A percentile compares a stretch with the other conserved stretches of the same genome.
phyloP scores from a whole-genome alignment of 2,888 invertebrate species.

The Ryuthela nishihirai region DNA sequence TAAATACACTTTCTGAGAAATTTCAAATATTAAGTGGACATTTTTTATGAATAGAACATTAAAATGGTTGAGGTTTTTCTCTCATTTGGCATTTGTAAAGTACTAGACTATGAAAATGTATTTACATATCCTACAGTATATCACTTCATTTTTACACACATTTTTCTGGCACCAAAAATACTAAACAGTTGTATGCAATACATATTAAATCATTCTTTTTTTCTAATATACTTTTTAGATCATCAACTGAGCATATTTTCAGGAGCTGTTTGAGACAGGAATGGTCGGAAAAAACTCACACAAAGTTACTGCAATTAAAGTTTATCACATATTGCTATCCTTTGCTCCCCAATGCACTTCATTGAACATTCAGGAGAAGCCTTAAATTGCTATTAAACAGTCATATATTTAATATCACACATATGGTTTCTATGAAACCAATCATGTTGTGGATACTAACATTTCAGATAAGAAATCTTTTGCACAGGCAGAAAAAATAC shows the following conservation, averaged over 20 bases:
- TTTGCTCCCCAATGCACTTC: conserved; percentile 36
- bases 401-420: conserved; percentile 36
- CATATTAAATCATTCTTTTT: conserved; percentile 27
- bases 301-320: conserved; percentile 22
- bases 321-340: conserved; percentile 38
- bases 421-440: too few species aligned
- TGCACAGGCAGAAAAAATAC: conserved; percentile 36
- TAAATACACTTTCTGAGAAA: too few species aligned
- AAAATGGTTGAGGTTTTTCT: too few species aligned
- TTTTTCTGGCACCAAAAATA: conserved; percentile 34
- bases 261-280: conserved; percentile 28
- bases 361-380: too few species aligned
- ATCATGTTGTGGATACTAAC: conserved; percentile 18
- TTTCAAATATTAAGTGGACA: too few species aligned
- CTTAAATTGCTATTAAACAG: too few species aligned
- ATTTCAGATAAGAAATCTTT: conserved; percentile 11
- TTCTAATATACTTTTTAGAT: conserved; percentile 16
- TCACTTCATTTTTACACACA: conserved; percentile 27
- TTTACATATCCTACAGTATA: conserved; percentile 34
- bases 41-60: too few species aligned
- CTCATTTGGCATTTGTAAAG: conserved; percentile 37
- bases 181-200: conserved; percentile 31
- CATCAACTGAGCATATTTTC: conserved; percentile 36
- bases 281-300: conserved; percentile 20
- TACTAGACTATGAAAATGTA: conserved; percentile 37